Base-by-base conservation (phyloP, 2,113 vertebrate genomes). In the Ctenodactylus gundi region DNA sequence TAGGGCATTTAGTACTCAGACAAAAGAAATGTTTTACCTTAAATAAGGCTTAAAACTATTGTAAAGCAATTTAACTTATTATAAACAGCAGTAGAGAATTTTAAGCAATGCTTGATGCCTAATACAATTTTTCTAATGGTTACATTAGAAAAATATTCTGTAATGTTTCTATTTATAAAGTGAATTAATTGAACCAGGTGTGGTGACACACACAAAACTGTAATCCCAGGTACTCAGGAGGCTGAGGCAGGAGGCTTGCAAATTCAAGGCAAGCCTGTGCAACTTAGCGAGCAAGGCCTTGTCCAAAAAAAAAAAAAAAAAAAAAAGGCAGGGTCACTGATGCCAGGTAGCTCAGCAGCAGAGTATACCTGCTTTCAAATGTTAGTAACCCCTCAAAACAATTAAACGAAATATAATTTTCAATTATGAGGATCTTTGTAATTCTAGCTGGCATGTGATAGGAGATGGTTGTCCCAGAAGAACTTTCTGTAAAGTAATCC, bases 41-140 rank as follows among this genome's bases (percentile, higher is more conserved):
- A 58, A 77, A 46, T 36, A n/a, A 68, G 3, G 51, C 34, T 90
- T 82, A 94, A 85, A 85, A 46, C 27, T 77, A 55, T 86, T 93
- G 60, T 72, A 92, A 88, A 92, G 15, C 44, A 93, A 51, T 46
- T 94, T 81, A 82, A 93, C 4, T 12, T 88, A 44, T 55, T 70
- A 29, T 49, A 62, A 65, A 49, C 23, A 90, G 20, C 11, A 49
- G 27, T 27, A 72, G 51, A 80, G 39, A 94, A 84, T 92, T 70
- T 94, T 85, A 86, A 82, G 57, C 20, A 94, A 68, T 41, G 21
- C 17, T 53, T 49, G 29, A 17, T 81, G 4, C 83, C n/a, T 72
- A 92, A 77, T 89, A 53, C 14, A 4, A 70, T 39, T 73, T 62
- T 93, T 51, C 34, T 75, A 90, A 20, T 58, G 21, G 41, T 72